Evolutionary conservation across 1,140 invertebrate genomes (phyloP).

Genomic region (roundworm (Caenorhabditis elegans)): WBcel235 BX284603.4:8690501-8691000

Average conservation of each 20-base stretch:
- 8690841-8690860: too few species aligned
- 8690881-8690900: not conserved
- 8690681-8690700: not conserved
- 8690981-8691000: too few species aligned
- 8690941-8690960: not conserved
- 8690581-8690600: conserved; percentile 21
- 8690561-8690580: not conserved
- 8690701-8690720: not conserved
- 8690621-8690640: not conserved
- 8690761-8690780: not conserved
- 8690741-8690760: not conserved
- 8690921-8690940: not conserved
- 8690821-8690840: too few species aligned
- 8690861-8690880: too few species aligned
- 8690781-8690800: not conserved
- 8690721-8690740: not conserved
- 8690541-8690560: not conserved
- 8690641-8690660: not conserved
- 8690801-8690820: too few species aligned
- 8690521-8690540: not conserved
- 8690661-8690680: conserved; percentile 1
- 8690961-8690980: too few species aligned
- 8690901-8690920: not conserved
- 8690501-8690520: not conserved
- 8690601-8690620: not conserved